A percentile compares a stretch with the other conserved stretches of the same genome.
phyloP scores from a whole-genome alignment of 2,888 invertebrate genomes.

The Cybosia mesomella region DNA sequence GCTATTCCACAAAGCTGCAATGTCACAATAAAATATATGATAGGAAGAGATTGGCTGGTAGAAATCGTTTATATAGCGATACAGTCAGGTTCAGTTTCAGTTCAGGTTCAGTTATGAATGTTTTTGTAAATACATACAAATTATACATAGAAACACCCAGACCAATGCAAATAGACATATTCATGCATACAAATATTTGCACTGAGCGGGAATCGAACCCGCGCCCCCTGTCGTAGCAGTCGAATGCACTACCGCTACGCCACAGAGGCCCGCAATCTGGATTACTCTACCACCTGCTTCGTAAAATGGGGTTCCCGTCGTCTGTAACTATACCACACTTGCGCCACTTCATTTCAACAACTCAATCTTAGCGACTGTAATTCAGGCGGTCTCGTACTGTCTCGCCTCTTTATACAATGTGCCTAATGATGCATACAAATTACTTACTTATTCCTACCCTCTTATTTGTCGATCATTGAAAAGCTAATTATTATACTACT shows the following conservation, averaged over 20 bases:
- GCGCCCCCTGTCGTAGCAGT: no score
- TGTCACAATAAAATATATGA: background rate
- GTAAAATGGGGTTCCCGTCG: background rate
- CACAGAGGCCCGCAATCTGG: no score
- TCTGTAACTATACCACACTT: background rate
- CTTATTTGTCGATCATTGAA: background rate
- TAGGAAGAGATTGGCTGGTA: background rate
- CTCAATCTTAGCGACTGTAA: background rate
- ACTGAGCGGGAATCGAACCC: no score
- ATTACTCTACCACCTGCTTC: background rate
- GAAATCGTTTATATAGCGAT: background rate
- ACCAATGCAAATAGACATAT: no score
- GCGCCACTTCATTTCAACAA: background rate
- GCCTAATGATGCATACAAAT: background rate
- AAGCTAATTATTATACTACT: background rate
- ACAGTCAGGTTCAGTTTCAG: no score
- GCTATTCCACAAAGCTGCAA: background rate
- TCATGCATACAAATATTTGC: no score
- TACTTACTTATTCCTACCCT: background rate
- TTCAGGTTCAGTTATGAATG: no score
- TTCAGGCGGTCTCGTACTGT: constrained; percentile 12
- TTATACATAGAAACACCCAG: no score
- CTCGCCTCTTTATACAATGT: constrained; percentile 30
- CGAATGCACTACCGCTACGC: no score
- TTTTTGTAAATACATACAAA: no score